Evolutionary conservation across 2,888 invertebrate genomes (phyloP), one percentile per base, ranked within the genome.

Genomic region (Lysandra bellargus): DNA sequence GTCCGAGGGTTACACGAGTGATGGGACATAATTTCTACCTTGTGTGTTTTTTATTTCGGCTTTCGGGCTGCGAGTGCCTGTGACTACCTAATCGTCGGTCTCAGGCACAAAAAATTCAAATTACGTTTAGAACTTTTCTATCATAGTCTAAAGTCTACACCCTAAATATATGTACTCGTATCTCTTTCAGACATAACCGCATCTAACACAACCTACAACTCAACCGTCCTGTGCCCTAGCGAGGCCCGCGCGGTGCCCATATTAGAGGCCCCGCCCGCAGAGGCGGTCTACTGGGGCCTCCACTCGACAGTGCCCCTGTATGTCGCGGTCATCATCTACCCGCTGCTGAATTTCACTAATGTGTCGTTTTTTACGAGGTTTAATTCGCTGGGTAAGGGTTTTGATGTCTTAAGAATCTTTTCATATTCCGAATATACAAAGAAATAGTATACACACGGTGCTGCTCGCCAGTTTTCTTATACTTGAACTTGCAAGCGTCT

Each of bases 301-400:
- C 95, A 97, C 87, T 95, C 95, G 74, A 98, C 98, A 0, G 98
- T 98, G 30, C 98, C 98, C 0, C 86, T 98, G 40, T 97, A 97
- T 86, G 95, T 98, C 77, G 96, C 97, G 0, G 30, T 97, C 9
- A 89, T 98, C 17, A 95, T 98, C 82, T 97, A 97, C 86, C 98
- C 98, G 0, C 91, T 99, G 74, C 92, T 98, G 74, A 98, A 97
- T 91, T 97, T 98, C 87, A 97, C 96, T 83, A 97, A 97, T 33
- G 97, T 98, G 0, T 97, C 98, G 0, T 98, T 99, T 87, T 99
- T 99, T 90, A 98, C 98, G 14, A 98, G 97, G 89, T 98, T 98
- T 86, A 98, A 98, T 90, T 97, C 98, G 79, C 91, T 98, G 80
- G 98, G 98, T 97, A 90, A 95, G 95, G 88, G 0, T 73, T 73